Evolutionary conservation across 2,113 vertebrate species (phyloP), one percentile per base, ranked within the genome.

Genomic region (Nyctibius bracteatus): DNA sequence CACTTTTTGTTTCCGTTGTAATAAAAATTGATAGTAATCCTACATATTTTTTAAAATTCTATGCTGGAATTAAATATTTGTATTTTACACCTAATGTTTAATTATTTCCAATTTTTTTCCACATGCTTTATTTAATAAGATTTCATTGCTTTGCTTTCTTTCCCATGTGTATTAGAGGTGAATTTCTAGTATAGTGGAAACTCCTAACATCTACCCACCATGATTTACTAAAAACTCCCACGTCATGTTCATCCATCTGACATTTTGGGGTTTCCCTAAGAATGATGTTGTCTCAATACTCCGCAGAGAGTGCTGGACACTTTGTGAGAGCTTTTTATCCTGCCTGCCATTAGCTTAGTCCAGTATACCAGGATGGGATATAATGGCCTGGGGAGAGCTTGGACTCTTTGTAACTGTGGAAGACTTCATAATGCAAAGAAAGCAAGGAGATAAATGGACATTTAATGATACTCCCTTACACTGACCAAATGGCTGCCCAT

Each of bases 191-290:
- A 21, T 1, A 54, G 21, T 68, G 14, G 31, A 63, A 87, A 68
- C 37, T 82, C 25, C 20, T 55, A 6, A 62, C 10, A n/a, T 37
- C 20, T 59, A n/a, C 16, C 10, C 0, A 0, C 15, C 28, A 35
- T 35, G 9, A 10, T 17, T 79, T 85, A 35, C 12, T 43, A 63
- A 84, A 28, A 46, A 65, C 8, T 61, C 28, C 2, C 5, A 12
- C 8, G 3, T 39, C 19, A 12, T 16, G 7, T 47, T 58, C 17
- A 72, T 58, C 33, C 35, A 59, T 22, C n/a, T 66, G 71, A 54
- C 71, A 44, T 24, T 77, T 65, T 73, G 30, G 5, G 2, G 6
- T 46, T 2, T 61, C 22, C 17, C 10, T 66, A 49, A 16, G 41
- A 54, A 8, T 1, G 0, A 31, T 81, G 8, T 2, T 88, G 16